These are phyloP conservation scores for Drosophila atripex DNA, from an alignment of 2,888 invertebrate species.

Conservation along the genomic window DNA sequence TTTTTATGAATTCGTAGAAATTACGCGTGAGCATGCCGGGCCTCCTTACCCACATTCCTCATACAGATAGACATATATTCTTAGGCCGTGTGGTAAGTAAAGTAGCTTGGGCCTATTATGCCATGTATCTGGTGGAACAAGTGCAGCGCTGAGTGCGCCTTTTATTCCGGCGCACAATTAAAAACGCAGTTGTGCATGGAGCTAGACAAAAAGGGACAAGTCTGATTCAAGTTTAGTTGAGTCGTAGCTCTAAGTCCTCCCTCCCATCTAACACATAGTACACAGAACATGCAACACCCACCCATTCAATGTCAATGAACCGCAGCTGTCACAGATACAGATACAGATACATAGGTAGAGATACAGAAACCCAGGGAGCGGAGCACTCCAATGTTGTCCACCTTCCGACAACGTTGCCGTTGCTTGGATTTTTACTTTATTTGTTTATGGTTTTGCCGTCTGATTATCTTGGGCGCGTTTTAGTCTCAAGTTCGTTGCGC, in stretches of 20 bases:
- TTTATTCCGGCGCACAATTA: constrained; percentile 77
- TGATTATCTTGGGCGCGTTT: constrained; percentile 77
- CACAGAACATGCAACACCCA: constrained; percentile 12
- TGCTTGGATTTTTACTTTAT: constrained; percentile 67
- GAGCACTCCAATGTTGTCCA: constrained; percentile 44
- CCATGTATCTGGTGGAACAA: constrained; percentile 49
- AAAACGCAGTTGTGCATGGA: constrained; percentile 74
- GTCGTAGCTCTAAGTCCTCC: constrained; percentile 21
- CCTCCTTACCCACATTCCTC: constrained; percentile 17
- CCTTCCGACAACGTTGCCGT: constrained; percentile 30
- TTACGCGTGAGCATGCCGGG: constrained; percentile 61
- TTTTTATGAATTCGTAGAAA: constrained; percentile 65
- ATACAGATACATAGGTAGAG: constrained; percentile 15
- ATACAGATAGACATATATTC: constrained; percentile 13
- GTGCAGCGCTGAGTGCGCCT: constrained; percentile 71
- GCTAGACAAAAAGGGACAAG: constrained; percentile 23
- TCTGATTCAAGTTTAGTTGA: constrained; percentile 40
- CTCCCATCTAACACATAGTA: not conserved
- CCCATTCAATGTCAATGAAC: constrained; percentile 78
- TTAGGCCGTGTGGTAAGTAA: constrained; percentile 16
- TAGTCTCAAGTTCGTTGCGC: constrained; percentile 75
- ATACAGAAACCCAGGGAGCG: constrained; percentile 2
- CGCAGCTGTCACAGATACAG: constrained; percentile 50
- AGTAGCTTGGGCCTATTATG: constrained; percentile 59
- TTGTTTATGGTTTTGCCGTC: constrained; percentile 75